phyloP scores from a whole-genome alignment of 2,888 invertebrate species.

The Drosophila aldrichi region DNA sequence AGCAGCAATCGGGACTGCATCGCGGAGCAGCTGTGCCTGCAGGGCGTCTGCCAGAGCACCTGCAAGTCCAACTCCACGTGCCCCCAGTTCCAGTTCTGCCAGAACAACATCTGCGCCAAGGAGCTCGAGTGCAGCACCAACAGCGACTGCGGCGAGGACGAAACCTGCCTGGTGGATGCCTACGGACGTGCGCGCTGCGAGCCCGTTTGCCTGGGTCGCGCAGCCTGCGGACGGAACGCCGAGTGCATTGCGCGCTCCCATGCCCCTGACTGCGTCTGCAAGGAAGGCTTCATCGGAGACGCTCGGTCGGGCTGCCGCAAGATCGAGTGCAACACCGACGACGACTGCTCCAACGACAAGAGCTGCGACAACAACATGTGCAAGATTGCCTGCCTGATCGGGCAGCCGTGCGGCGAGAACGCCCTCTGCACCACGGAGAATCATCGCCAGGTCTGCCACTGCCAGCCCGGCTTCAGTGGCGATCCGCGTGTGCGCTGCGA shows the following conservation, averaged over 20 bases:
- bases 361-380: conserved; percentile 93
- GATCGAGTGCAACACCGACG: conserved; percentile 90
- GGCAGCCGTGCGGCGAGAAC: conserved; percentile 94
- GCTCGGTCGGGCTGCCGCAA: conserved; percentile 92
- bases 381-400: conserved; percentile 93
- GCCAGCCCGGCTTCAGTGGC: conserved; percentile 95
- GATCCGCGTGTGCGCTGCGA: conserved; percentile 90
- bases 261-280: conserved; percentile 91
- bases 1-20: conserved; percentile 93
- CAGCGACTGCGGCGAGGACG: conserved; percentile 90
- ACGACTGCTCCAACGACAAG: conserved; percentile 93
- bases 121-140: conserved; percentile 91
- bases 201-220: conserved; percentile 90
- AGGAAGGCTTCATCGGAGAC: conserved; percentile 92
- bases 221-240: conserved; percentile 93
- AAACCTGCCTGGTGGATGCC: conserved; percentile 89
- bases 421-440: conserved; percentile 94
- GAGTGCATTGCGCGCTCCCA: conserved; percentile 91
- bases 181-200: conserved; percentile 92
- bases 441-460: conserved; percentile 92
- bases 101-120: conserved; percentile 93
- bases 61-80: conserved; percentile 93
- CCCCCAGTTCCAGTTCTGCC: conserved; percentile 93
- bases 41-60: conserved; percentile 93
- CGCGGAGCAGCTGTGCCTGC: conserved; percentile 93